Evolutionary conservation across 2,888 invertebrate genomes (phyloP).

Genomic region (Tenodera sinensis): DNA sequence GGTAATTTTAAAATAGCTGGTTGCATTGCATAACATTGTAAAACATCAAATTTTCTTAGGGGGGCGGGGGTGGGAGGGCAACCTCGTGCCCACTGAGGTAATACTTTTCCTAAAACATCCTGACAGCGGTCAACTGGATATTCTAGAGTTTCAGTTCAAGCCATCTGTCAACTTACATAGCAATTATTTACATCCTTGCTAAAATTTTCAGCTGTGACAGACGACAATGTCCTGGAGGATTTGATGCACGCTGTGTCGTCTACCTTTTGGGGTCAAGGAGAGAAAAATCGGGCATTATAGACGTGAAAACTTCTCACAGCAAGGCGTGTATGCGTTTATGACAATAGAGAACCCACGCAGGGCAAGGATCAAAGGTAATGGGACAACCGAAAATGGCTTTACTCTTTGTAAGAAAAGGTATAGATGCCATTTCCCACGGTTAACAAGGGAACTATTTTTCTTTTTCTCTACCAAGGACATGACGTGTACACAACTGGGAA

Average conservation of each 20-base stretch:
- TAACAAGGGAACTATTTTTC: not conserved
- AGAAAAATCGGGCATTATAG: not conserved
- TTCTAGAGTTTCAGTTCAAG: too few species aligned
- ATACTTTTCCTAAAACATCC: too few species aligned
- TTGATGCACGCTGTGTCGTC: not conserved
- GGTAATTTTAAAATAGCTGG: too few species aligned
- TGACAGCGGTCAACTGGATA: too few species aligned
- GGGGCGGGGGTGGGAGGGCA: too few species aligned
- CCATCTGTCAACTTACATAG: too few species aligned
- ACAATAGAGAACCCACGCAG: not conserved
- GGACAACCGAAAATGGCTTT: not conserved
- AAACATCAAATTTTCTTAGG: too few species aligned
- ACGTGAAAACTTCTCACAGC: not conserved
- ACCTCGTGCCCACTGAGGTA: too few species aligned
- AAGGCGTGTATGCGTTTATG: not conserved
- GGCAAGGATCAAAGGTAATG: not conserved
- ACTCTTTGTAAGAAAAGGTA: not conserved
- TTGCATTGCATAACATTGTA: too few species aligned
- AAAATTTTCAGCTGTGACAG: not conserved
- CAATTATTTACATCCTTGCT: too few species aligned
- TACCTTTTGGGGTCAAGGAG: not conserved
- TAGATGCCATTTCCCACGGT: not conserved
- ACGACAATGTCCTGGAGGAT: not conserved
- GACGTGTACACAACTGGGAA: not conserved
- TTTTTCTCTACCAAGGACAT: not conserved